Conservation (phyloP, 2,113 vertebrate genomes). For the Furnarius figulus region DNA sequence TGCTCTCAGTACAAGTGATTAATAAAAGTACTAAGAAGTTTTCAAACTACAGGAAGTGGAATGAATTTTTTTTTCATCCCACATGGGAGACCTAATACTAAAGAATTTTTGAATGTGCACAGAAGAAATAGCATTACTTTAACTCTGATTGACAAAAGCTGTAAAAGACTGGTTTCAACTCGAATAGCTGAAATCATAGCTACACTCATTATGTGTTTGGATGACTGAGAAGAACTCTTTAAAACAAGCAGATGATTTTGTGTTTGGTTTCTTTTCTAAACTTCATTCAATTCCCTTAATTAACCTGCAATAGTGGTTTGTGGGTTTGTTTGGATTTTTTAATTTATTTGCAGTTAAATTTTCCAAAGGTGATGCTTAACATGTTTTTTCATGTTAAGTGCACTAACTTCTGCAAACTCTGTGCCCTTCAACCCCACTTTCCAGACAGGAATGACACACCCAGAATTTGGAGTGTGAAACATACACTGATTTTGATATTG, state of each 20-base stretch:
- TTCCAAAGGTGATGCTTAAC: neutral
- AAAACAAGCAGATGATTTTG: neutral
- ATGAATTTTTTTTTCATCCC: neutral
- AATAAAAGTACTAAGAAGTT: neutral
- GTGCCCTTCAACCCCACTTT: neutral
- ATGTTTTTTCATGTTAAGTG: rapidly evolving
- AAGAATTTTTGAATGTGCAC: rapidly evolving
- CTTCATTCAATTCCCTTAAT: neutral
- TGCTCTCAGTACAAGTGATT: neutral
- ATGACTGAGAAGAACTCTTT: neutral
- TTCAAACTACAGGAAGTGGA: neutral
- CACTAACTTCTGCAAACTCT: neutral
- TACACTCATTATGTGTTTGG: neutral
- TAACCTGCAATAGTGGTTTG: neutral
- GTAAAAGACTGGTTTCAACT: neutral
- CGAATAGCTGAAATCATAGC: neutral
- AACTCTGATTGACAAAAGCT: neutral
- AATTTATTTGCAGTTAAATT: neutral
- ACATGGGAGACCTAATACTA: neutral
- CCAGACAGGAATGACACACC: neutral
- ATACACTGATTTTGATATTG: neutral
- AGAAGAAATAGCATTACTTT: neutral
- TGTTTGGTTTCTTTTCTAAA: neutral
- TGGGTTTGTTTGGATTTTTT: neutral
- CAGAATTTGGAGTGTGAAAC: neutral